These are phyloP conservation scores for Cyanocitta stelleri DNA, from an alignment of 2,113 vertebrate genomes.

Conservation along the genomic window DNA sequence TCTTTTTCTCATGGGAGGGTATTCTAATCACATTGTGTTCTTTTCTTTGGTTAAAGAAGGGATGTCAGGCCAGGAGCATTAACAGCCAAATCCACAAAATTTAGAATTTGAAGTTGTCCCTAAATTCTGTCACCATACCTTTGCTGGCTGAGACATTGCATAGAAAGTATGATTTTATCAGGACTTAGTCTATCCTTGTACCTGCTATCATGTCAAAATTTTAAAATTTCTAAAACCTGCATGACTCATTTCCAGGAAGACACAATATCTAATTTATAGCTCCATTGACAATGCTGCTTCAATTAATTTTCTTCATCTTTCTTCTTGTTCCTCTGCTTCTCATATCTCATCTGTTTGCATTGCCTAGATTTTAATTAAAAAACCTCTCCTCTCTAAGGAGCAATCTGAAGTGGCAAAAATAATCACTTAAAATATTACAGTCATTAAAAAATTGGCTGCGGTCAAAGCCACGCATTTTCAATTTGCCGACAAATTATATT, in stretches of 20 bases:
- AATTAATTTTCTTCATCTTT: slow-evolving; percentile 76
- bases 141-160: neutral
- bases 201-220: slow-evolving; percentile 1
- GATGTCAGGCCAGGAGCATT: neutral
- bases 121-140: neutral
- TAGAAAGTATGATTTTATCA: neutral
- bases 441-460: slow-evolving; percentile 79
- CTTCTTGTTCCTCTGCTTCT: slow-evolving; percentile 67
- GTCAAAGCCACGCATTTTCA: slow-evolving; percentile 72
- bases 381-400: slow-evolving; percentile 76
- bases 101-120: neutral
- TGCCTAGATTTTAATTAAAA: slow-evolving; percentile 81
- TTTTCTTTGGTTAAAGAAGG: neutral
- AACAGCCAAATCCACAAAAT: neutral
- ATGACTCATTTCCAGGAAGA: slow-evolving; percentile 48
- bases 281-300: slow-evolving; percentile 67
- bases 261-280: slow-evolving; percentile 63
- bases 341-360: slow-evolving; percentile 73
- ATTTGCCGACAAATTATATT: slow-evolving; percentile 76
- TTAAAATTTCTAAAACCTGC: neutral
- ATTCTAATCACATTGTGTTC: neutral
- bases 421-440: slow-evolving; percentile 84
- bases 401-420: slow-evolving; percentile 78
- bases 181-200: neutral
- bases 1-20: slow-evolving; percentile 9